Percentiles rank a stretch among this genome's conserved stretches.
Evolutionary conservation across 2,113 vertebrate species (phyloP).

Genomic region (Dipodomys merriami): DNA sequence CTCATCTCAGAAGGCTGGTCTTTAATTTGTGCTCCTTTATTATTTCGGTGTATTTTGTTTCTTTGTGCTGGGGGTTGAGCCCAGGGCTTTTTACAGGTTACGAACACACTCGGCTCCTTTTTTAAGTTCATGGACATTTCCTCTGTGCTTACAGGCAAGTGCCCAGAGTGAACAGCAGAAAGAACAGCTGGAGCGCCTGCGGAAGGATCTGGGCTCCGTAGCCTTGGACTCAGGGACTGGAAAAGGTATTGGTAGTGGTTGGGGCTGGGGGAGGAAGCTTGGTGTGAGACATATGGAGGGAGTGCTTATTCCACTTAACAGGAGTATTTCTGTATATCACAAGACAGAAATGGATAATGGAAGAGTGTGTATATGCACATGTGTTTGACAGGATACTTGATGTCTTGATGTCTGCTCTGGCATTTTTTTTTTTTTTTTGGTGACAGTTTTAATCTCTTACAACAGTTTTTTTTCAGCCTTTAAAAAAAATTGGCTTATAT

Average conservation of each 20-base stretch:
- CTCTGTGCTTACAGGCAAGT: constrained; percentile 83
- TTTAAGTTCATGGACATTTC: constrained; percentile 13
- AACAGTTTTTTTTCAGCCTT: neutral
- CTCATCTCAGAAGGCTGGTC: neutral
- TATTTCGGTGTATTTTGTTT: neutral
- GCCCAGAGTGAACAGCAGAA: constrained; percentile 90
- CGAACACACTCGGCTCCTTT: neutral
- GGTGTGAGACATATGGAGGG: neutral
- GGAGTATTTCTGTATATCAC: neutral
- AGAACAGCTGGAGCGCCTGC: constrained; percentile 92
- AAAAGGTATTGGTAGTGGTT: constrained; percentile 83
- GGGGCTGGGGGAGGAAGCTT: neutral
- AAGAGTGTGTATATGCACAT: neutral
- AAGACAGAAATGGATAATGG: neutral
- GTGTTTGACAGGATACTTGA: too few relatives aligned
- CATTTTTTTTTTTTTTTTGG: neutral
- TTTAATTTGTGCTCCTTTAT: neutral
- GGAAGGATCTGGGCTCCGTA: constrained; percentile 92
- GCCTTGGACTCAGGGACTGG: constrained; percentile 82
- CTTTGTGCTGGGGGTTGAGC: neutral
- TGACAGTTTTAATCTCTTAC: neutral
- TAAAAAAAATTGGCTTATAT: too few relatives aligned
- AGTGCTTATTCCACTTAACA: neutral
- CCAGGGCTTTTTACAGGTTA: neutral
- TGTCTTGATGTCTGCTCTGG: neutral